Percentiles rank a stretch among this genome's conserved stretches.
These are phyloP conservation scores for Campylomormyrus numenius DNA, from an alignment of 2,113 vertebrate species.

Conservation along the genomic window DNA sequence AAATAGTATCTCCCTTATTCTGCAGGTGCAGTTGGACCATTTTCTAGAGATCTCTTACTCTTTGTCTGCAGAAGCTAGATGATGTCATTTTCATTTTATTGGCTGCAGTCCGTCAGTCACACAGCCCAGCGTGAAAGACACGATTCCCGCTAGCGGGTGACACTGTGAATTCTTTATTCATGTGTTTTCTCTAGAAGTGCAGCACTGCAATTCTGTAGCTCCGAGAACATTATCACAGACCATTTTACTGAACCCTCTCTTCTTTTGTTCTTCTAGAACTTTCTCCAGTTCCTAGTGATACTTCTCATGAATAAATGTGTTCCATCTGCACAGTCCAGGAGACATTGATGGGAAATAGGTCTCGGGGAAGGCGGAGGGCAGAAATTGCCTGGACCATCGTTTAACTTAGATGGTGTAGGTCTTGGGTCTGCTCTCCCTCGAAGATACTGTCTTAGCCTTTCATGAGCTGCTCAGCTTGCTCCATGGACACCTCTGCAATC, in stretches of 20 bases:
- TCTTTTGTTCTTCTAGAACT: not conserved
- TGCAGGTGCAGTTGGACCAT: not conserved
- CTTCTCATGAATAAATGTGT: not conserved
- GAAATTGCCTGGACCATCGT: not conserved
- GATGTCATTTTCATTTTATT: not conserved
- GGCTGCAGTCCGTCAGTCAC: not conserved
- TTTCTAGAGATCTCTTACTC: not conserved
- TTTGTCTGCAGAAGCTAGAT: not conserved
- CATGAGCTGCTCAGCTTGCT: not conserved
- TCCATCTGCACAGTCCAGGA: not conserved
- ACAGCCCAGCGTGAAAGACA: not conserved
- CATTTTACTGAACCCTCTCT: not conserved
- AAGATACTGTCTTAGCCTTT: not conserved
- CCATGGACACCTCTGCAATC: not conserved
- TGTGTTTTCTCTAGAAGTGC: not conserved
- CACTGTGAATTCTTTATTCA: not conserved
- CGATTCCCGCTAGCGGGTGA: not conserved
- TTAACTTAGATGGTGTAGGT: not conserved
- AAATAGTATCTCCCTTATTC: not conserved
- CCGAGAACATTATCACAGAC: not conserved
- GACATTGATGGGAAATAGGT: not conserved
- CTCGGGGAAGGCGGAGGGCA: not conserved
- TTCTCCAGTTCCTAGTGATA: not conserved
- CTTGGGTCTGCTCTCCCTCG: not conserved
- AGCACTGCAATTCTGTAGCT: not conserved